Conservation (phyloP, 2,888 invertebrate genomes). For the Melikaiella ostensackeni region DNA sequence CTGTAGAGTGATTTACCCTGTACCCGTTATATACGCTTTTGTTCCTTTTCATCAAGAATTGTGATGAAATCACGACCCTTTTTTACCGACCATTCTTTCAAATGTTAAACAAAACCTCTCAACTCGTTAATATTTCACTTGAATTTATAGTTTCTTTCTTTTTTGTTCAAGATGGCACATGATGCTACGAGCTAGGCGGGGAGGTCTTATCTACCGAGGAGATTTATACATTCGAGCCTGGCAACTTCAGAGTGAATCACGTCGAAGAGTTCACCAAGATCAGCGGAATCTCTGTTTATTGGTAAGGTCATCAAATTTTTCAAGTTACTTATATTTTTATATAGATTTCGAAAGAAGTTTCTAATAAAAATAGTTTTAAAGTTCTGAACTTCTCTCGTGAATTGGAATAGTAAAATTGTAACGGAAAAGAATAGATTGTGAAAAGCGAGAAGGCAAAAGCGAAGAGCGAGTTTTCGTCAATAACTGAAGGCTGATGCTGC, state of each 20-base stretch:
- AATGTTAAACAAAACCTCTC: no score
- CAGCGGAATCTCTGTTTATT: slow-evolving; percentile 71
- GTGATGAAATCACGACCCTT: no score
- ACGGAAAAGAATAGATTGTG: not conserved
- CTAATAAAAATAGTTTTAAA: not conserved
- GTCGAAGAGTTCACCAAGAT: slow-evolving; percentile 70
- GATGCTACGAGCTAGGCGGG: slow-evolving; percentile 77
- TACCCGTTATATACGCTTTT: no score
- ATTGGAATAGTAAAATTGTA: not conserved
- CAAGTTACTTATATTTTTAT: no score
- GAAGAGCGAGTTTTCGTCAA: not conserved
- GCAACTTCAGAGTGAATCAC: slow-evolving; percentile 79
- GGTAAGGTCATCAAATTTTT: slow-evolving; percentile 56
- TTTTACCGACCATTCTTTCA: no score
- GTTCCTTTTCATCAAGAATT: no score
- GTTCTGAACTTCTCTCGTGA: not conserved
- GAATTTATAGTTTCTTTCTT: not conserved
- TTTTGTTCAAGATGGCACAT: slow-evolving; percentile 78
- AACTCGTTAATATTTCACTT: no score
- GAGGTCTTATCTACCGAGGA: slow-evolving; percentile 77
- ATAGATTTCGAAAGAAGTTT: no score
- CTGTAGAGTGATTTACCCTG: no score
- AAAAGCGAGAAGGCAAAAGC: not conserved
- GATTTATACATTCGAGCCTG: slow-evolving; percentile 79
- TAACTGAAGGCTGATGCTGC: not conserved